Conservation (phyloP, 2,888 invertebrate genomes). For the Nemurella pictetii region DNA sequence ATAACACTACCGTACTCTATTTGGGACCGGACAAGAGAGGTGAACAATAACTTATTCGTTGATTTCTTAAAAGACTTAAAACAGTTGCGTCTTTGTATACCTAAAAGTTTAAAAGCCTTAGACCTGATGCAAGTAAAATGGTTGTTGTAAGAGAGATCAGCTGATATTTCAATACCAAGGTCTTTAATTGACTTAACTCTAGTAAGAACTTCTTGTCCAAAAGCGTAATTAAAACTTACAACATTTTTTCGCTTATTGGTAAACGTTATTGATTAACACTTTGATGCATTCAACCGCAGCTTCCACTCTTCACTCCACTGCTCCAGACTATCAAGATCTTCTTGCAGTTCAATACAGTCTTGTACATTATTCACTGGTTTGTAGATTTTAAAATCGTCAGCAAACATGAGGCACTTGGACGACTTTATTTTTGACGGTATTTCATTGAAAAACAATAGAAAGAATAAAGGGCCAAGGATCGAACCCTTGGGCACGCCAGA, state of each 20-base stretch:
- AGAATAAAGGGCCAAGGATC: background rate
- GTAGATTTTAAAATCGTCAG: slow-evolving; percentile 12
- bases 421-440: background rate
- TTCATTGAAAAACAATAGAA: background rate
- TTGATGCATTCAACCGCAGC: background rate
- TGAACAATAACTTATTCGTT: background rate
- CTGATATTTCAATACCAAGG: background rate
- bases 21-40: background rate
- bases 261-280: background rate
- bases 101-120: slow-evolving; percentile 1
- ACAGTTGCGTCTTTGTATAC: background rate
- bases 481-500: slow-evolving; percentile 2
- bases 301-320: background rate
- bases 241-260: background rate
- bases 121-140: background rate
- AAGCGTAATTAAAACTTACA: background rate
- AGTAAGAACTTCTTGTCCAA: background rate
- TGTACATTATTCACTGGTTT: background rate
- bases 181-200: background rate
- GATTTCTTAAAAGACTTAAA: background rate
- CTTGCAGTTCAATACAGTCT: background rate
- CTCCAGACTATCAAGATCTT: background rate
- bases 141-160: slow-evolving; percentile 8
- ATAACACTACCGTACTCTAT: background rate
- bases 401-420: background rate